phyloP scores from a whole-genome alignment of 2,888 invertebrate species.

The Apamea epomidion region DNA sequence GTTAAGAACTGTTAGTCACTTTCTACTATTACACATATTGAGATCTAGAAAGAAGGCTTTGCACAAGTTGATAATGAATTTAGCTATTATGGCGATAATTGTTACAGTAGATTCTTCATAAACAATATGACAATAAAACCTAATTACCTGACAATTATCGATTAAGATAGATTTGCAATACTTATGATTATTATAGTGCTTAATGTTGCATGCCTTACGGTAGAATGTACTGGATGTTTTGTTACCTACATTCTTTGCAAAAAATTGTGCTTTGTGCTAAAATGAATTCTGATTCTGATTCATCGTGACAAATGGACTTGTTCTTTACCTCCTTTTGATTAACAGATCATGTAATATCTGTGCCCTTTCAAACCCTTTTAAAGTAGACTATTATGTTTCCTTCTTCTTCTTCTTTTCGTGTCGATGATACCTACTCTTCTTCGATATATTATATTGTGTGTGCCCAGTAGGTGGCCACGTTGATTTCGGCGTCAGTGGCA shows the following conservation, averaged over 20 bases:
- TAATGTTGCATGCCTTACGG: no score
- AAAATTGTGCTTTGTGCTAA: no score
- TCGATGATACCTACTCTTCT: background rate
- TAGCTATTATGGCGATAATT: background rate
- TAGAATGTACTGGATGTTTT: no score
- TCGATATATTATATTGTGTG: background rate
- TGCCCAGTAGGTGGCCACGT: background rate
- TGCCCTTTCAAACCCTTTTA: background rate
- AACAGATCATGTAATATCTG: background rate
- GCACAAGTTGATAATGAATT: no score
- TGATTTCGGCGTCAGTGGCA: background rate
- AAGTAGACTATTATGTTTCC: background rate
- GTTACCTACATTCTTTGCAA: no score
- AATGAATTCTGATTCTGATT: no score
- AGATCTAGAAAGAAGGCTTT: background rate
- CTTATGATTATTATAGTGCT: no score
- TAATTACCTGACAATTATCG: no score
- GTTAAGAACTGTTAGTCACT: background rate
- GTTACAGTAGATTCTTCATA: background rate
- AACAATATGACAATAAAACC: no score
- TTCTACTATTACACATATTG: no score
- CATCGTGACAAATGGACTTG: background rate
- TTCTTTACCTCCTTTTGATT: background rate
- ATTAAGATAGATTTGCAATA: no score
- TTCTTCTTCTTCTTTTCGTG: background rate